phyloP scores from a whole-genome alignment of 2,888 invertebrate genomes.

The Drosophila greeni region DNA sequence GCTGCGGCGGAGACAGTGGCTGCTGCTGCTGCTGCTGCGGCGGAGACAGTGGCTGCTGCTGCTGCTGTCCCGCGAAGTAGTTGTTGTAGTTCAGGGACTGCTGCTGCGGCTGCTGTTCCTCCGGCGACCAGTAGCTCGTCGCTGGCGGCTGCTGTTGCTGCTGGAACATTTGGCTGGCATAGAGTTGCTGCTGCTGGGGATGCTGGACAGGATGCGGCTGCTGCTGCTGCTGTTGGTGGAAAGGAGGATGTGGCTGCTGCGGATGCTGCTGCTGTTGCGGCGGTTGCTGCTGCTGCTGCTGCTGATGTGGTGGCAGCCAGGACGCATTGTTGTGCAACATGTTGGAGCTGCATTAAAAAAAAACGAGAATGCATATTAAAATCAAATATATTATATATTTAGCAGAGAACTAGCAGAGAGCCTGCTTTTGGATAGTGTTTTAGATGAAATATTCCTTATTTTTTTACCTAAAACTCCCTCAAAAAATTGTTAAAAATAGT shows the following conservation, averaged over 20 bases:
- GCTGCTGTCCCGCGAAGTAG: slow-evolving; percentile 49
- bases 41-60: slow-evolving; percentile 26
- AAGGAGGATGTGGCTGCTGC: slow-evolving; percentile 30
- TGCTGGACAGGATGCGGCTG: slow-evolving; percentile 30
- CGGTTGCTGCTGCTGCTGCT: slow-evolving; percentile 36
- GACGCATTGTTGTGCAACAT: slow-evolving; percentile 70
- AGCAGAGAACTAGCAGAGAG: not conserved
- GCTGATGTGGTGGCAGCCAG: slow-evolving; percentile 66
- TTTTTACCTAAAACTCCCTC: not conserved
- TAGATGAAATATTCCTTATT: too few species aligned
- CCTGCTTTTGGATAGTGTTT: not conserved
- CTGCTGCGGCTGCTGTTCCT: slow-evolving; percentile 44
- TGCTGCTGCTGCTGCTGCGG: slow-evolving; percentile 44
- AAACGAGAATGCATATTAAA: slow-evolving; percentile 4
- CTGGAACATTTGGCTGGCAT: slow-evolving; percentile 56
- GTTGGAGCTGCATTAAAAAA: slow-evolving; percentile 43
- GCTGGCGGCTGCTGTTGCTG: slow-evolving; percentile 35
- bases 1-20: not conserved
- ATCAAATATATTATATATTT: not conserved
- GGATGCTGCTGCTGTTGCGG: slow-evolving; percentile 31
- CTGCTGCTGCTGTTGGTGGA: slow-evolving; percentile 30
- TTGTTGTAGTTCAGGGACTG: slow-evolving; percentile 50
- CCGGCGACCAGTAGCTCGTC: slow-evolving; percentile 29
- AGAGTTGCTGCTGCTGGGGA: slow-evolving; percentile 45
- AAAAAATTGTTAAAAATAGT: not conserved